A percentile compares a stretch with the other conserved stretches of the same genome.
Conservation (phyloP, 2,888 invertebrate genomes). For the Machimus rusticus region DNA sequence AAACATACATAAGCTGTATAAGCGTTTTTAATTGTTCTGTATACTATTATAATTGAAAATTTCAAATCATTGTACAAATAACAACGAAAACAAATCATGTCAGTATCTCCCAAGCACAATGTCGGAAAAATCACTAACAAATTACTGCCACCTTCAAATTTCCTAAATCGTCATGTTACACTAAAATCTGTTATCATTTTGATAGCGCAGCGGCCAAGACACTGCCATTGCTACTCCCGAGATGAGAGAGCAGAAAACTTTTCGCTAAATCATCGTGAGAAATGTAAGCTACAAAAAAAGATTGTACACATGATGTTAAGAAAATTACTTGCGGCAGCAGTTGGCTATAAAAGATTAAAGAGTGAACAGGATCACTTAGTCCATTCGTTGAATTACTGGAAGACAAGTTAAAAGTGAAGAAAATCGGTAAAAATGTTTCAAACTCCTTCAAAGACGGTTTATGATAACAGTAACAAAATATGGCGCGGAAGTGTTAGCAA, state of each 20-base stretch:
- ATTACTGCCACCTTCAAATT: neutral
- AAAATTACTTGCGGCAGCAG: neutral
- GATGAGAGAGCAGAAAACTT: neutral
- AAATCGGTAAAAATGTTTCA: neutral
- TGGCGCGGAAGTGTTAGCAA: constrained; percentile 20
- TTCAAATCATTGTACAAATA: no score
- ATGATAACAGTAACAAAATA: constrained; percentile 15
- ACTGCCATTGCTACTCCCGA: neutral
- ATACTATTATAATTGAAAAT: no score
- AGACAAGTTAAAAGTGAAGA: neutral
- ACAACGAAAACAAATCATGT: no score
- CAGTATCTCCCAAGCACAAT: no score
- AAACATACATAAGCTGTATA: no score
- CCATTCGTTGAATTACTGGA: neutral
- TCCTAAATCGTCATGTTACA: neutral
- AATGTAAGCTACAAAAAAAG: neutral
- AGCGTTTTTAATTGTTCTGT: no score
- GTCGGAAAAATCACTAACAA: no score
- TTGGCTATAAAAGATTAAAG: neutral
- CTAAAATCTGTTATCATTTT: neutral
- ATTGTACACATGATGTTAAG: neutral
- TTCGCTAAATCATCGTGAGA: neutral
- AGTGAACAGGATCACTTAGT: neutral
- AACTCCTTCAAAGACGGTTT: neutral
- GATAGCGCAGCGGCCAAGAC: neutral